Evolutionary conservation across 2,888 invertebrate species (phyloP), one percentile per base, ranked within the genome.

Genomic region (Metallyticus violacea): DNA sequence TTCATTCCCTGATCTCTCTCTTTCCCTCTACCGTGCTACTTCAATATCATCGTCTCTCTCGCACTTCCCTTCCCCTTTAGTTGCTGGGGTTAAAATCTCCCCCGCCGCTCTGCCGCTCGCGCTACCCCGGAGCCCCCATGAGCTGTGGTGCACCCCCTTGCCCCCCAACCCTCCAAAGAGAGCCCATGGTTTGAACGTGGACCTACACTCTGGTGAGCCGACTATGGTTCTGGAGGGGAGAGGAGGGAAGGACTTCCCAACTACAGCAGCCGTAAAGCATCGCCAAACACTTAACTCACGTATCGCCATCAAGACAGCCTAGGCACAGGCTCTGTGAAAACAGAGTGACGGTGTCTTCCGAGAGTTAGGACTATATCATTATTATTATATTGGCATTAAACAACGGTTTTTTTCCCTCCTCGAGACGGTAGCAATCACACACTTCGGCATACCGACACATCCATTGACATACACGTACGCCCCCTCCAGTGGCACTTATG

Each of bases 261-360:
- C 86, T 82, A 81, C 81, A 83, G 82, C 86, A 83, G 86, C 88
- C 88, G 88, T 88, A 88, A 88, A 88, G 81, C 88, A 88, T 88
- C 84, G 77, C 87, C 85, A 87, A 88, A 87, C 87, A 88, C 88
- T 88, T 88, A 88, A 88, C 88, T 88, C 87, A 88, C 88, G 88
- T 86, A 88, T 86, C 79, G 88, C 86, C 83, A 82, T 82, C 83
- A 83, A 82, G 86, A 86, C 86, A 86, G 83, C 86, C 6, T 86
- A 81, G 80, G 81, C 81, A 62, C 27, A n/a, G n/a, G 83, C 77
- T 83, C 83, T 22, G 77, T 62, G 40, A 62, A 62, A 62, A 62
- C 40, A 62, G 40, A 62, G 40, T 62, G 15, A 22, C 9, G 40
- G 40, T 62, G 40, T 62, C 40, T 77, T 83, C 77, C 28, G 28